Base-by-base conservation (phyloP, 1,140 invertebrate genomes). In the Oscheius sp. region DNA sequence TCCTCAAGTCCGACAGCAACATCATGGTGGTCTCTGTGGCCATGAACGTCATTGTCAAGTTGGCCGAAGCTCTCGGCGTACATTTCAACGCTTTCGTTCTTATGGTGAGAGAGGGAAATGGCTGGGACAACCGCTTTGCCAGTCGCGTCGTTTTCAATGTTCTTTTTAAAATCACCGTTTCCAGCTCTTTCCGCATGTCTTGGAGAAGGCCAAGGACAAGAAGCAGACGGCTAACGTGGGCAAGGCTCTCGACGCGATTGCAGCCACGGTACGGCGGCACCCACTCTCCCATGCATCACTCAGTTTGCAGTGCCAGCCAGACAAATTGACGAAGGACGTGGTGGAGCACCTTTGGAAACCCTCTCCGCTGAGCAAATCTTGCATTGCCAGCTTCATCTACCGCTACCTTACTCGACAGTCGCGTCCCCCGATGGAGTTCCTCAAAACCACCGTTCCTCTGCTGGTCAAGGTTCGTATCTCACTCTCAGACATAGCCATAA, bases 1-100 rank as follows among this genome's bases (percentile, higher is more conserved):
- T 67, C 35, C 26, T 67, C 18, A 45, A 67, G 45, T 20, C 38
- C 3, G 65, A 67, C 45, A 31, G 38, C 32, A 67, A 67, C 55
- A 55, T 67, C 34, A 32, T 52, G 2, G 65, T 67, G 1, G 65
- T 67, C n/a, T 52, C 46, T 10, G 49, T 46, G 15, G 45, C 65
- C 13, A 49, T 67, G 15, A 7, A 31, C 0, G 49, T 45, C 7
- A 46, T 67, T 1, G 42, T 52, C 3, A 15, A 52, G 4, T 4
- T 67, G 45, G 65, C 65, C 2, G 32, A 13, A 3, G 65, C 45
- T n/a, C 29, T 67, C 1, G 1, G 65, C 7, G 13, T 34, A 2
- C 31, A 55, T 23, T 67, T 67, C 23, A 18, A 29, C 1, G 65
- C 45, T 35, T 67, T 34, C 46, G 23, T 67, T 55, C 38, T 32